Evolutionary conservation across 2,888 invertebrate genomes (phyloP).

Genomic region (Patella depressa): DNA sequence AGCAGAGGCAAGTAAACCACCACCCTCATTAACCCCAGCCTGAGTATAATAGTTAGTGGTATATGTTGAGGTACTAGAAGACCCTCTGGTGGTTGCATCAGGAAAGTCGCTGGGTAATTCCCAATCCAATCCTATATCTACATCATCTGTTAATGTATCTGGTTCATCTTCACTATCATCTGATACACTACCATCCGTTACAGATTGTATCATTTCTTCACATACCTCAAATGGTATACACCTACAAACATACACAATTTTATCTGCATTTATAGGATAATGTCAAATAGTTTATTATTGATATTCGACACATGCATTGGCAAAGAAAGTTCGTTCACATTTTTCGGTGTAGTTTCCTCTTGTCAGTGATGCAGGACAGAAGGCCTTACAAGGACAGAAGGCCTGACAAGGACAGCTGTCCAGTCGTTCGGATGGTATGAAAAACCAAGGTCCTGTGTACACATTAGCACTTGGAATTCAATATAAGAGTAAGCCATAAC

Average conservation of each 20-base stretch:
- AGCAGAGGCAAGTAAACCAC: slow-evolving; percentile 84
- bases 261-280: too few species aligned
- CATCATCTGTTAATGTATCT: slow-evolving; percentile 75
- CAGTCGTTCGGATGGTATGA: too few species aligned
- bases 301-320: too few species aligned
- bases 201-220: slow-evolving; percentile 75
- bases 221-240: slow-evolving; percentile 73
- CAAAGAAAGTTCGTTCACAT: too few species aligned
- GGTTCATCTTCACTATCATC: slow-evolving; percentile 76
- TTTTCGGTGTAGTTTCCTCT: too few species aligned
- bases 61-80: slow-evolving; percentile 29
- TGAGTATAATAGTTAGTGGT: slow-evolving; percentile 26
- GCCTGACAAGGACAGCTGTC: too few species aligned
- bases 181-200: slow-evolving; percentile 75
- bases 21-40: slow-evolving; percentile 75
- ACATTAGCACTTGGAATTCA: too few species aligned
- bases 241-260: slow-evolving; percentile 29
- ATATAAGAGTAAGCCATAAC: too few species aligned
- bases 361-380: too few species aligned
- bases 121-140: slow-evolving; percentile 82
- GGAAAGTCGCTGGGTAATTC: slow-evolving; percentile 77
- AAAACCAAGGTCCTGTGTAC: too few species aligned
- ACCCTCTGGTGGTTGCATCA: slow-evolving; percentile 34
- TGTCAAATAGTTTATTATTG: too few species aligned
- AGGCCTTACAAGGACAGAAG: too few species aligned